Conservation (phyloP, 2,888 invertebrate species). For the Prosapia bicincta region DNA sequence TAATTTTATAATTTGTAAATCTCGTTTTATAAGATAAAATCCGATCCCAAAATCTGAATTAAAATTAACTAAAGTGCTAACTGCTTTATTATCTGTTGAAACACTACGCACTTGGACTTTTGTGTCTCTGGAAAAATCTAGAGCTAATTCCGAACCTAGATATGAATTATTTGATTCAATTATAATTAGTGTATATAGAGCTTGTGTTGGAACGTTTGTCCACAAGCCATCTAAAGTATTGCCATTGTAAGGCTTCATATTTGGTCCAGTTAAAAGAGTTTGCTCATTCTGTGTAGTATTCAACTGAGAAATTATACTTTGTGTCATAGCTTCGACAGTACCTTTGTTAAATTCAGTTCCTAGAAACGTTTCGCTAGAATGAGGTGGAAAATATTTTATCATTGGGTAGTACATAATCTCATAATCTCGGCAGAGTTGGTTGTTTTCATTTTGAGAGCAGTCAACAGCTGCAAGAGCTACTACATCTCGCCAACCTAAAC, state of each 20-base stretch:
- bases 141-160: slow-evolving; percentile 61
- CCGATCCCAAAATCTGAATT: not conserved
- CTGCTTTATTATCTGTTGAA: not conserved
- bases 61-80: not conserved
- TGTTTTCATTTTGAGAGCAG: slow-evolving; percentile 81
- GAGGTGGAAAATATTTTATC: slow-evolving; percentile 71
- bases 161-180: slow-evolving; percentile 62
- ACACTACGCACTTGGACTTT: slow-evolving; percentile 56
- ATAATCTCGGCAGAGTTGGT: slow-evolving; percentile 81
- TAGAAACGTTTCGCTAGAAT: slow-evolving; percentile 58
- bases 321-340: slow-evolving; percentile 49
- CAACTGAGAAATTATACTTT: slow-evolving; percentile 54
- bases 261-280: slow-evolving; percentile 48
- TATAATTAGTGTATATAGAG: slow-evolving; percentile 60
- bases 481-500: slow-evolving; percentile 73
- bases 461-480: slow-evolving; percentile 76
- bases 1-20: not conserved
- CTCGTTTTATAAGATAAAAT: not conserved
- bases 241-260: slow-evolving; percentile 53
- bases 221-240: slow-evolving; percentile 52
- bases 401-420: slow-evolving; percentile 89
- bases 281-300: slow-evolving; percentile 40
- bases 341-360: slow-evolving; percentile 54
- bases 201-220: slow-evolving; percentile 50
- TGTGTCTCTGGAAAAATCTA: slow-evolving; percentile 60